Base-by-base conservation (phyloP, 2,888 invertebrate genomes). In the Crepidodera aurea region DNA sequence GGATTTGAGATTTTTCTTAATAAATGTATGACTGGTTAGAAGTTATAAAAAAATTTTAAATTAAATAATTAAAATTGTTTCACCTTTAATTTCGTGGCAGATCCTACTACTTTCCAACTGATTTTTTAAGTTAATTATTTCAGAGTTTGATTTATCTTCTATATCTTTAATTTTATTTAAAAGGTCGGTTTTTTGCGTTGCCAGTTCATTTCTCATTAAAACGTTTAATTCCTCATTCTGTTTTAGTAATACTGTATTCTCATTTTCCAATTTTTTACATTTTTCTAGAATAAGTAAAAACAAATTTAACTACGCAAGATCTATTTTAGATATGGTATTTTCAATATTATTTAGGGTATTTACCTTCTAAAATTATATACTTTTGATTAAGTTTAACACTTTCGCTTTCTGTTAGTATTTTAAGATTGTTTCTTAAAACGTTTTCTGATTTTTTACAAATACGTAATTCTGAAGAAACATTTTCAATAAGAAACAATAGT, bases 351-450 rank as follows among this genome's bases (percentile, higher is more conserved):
- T 16, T 2, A 16, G 13, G 4, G n/a, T 40, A 58, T 34, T 62
- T 64, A 69, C 69, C 69, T 64, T 61, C 50, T 13, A 65, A 57
- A 18, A 12, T n/a, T 16, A 67, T 46, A 54, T 64, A 69, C 58
- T 69, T 67, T 6, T 51, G 60, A 27, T 58, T 68, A 10, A 65
- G 27, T 53, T 65, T 62, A 29, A 44, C 19, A 46, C 57, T 39
- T 16, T 65, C 57, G 19, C 22, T 60, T 32, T 64, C 62, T n/a
- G 60, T 37, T 16, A 56, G 22, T 12, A 32, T 8, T 22, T 65
- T 61, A n/a, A 65, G 46, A 42, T 60, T 56, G 19, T 60, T 60
- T 25, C 46, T 40, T 10, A 62, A 44, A 8, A 18, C 25, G 18
- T 61, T 29, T 32, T 61, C 63, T 27, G 51, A 54, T 50, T 57